These are phyloP conservation scores for Drosophila nigrodunni DNA, from an alignment of 1,140 invertebrate genomes.

Conservation along the genomic window DNA sequence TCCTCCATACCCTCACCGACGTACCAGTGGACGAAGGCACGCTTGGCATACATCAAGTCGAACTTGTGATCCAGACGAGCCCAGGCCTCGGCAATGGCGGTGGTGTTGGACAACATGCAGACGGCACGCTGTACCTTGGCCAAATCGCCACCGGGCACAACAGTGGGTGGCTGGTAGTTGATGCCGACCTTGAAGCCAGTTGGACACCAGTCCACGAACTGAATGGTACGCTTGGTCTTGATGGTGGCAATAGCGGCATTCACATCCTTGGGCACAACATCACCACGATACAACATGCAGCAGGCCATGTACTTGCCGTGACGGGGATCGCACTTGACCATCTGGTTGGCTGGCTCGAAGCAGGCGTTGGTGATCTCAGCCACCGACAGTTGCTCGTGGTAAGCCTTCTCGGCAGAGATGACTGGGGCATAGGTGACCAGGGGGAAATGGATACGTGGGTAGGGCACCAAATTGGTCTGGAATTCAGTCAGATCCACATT, in stretches of 20 bases:
- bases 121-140: conserved; percentile 90
- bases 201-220: conserved; percentile 96
- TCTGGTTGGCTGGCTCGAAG: conserved; percentile 95
- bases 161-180: conserved; percentile 92
- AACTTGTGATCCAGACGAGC: conserved; percentile 92
- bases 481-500: conserved; percentile 96
- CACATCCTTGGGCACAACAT: conserved; percentile 92
- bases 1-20: conserved; percentile 95
- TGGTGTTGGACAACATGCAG: conserved; percentile 93
- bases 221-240: conserved; percentile 93
- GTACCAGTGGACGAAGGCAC: conserved; percentile 94
- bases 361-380: conserved; percentile 95
- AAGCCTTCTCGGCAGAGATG: conserved; percentile 94
- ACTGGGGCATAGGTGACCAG: conserved; percentile 94
- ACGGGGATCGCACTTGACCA: conserved; percentile 96
- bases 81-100: conserved; percentile 93
- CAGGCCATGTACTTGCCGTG: conserved; percentile 97
- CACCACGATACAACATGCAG: conserved; percentile 92
- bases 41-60: conserved; percentile 93
- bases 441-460: conserved; percentile 93
- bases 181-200: conserved; percentile 94
- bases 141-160: conserved; percentile 93
- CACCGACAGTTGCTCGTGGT: conserved; percentile 93
- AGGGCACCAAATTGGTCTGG: conserved; percentile 94
- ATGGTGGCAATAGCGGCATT: conserved; percentile 94